A percentile compares a stretch with the other conserved stretches of the same genome.
Evolutionary conservation across 1,140 invertebrate genomes (phyloP).

Genomic region (Thalassaphorura encarpata): DNA sequence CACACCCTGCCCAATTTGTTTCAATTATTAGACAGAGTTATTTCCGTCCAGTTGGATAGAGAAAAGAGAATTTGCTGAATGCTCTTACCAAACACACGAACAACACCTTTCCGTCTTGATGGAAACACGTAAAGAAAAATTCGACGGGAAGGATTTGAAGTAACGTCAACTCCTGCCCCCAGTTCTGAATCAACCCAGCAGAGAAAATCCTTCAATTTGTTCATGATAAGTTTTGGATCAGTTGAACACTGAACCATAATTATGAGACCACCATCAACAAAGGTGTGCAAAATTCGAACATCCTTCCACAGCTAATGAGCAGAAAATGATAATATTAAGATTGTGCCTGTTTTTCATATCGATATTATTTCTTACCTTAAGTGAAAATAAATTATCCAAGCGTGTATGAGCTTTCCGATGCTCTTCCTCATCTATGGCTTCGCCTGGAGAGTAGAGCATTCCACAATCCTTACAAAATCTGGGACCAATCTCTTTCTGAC

Average conservation of each 20-base stretch:
- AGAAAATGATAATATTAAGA: not conserved
- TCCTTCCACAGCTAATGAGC: conserved; percentile 27
- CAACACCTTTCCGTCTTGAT: conserved; percentile 20
- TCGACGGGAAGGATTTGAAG: not conserved
- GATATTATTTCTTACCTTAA: conserved; percentile 20
- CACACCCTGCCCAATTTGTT: too few species aligned
- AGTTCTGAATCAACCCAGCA: conserved; percentile 31
- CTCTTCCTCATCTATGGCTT: conserved; percentile 25
- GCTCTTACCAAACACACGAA: conserved; percentile 28
- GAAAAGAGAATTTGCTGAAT: too few species aligned
- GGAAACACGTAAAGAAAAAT: conserved; percentile 23
- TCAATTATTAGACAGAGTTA: too few species aligned
- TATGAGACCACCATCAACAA: conserved; percentile 16
- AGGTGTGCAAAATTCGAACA: conserved; percentile 16
- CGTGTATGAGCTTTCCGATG: conserved; percentile 27
- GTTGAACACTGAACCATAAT: conserved; percentile 9
- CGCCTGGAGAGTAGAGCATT: conserved; percentile 29
- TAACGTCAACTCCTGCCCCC: not conserved
- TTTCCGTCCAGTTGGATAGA: too few species aligned
- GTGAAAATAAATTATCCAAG: conserved; percentile 18
- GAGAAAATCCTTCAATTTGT: conserved; percentile 20
- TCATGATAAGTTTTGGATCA: conserved; percentile 2
- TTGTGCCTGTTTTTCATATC: not conserved
- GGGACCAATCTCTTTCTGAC: conserved; percentile 29
- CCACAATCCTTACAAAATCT: conserved; percentile 25